phyloP scores from a whole-genome alignment of 2,888 invertebrate genomes.

The Resseliella maxima region DNA sequence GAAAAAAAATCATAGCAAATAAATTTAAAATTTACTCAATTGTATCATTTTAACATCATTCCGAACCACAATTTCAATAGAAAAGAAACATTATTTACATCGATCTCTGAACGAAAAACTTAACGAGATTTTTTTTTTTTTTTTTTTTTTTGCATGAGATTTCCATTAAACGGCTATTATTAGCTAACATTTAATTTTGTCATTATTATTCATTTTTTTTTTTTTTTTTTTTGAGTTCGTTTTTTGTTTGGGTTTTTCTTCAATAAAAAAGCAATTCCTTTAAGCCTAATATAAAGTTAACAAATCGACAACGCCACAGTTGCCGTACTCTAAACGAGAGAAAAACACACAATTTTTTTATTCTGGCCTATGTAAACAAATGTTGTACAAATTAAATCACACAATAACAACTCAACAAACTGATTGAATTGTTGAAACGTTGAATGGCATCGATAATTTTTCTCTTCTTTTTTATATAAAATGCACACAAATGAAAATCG shows the following conservation, averaged over 20 bases:
- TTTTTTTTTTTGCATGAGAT: too few relatives aligned
- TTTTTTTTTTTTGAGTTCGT: background rate
- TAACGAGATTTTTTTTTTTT: background rate
- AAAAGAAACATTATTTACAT: background rate
- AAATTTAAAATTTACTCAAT: background rate
- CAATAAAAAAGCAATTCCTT: background rate
- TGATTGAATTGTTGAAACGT: slow-evolving; percentile 16
- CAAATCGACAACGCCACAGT: background rate
- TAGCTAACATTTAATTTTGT: background rate
- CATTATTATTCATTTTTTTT: background rate
- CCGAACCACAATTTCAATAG: background rate
- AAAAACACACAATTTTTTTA: background rate
- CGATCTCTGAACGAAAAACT: background rate
- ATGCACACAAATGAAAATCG: background rate
- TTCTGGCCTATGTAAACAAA: background rate
- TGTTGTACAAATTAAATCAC: background rate
- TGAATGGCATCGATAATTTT: background rate
- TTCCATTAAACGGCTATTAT: background rate
- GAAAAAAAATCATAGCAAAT: background rate
- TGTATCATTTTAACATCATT: background rate
- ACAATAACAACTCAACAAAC: background rate
- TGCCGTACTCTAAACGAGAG: background rate
- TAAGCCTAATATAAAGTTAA: slow-evolving; percentile 3
- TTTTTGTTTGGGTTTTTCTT: background rate
- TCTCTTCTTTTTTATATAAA: background rate